Percentiles rank a stretch among this genome's conserved stretches.
Conservation (phyloP, 2,113 vertebrate genomes). For the Butastur rufipennis region DNA sequence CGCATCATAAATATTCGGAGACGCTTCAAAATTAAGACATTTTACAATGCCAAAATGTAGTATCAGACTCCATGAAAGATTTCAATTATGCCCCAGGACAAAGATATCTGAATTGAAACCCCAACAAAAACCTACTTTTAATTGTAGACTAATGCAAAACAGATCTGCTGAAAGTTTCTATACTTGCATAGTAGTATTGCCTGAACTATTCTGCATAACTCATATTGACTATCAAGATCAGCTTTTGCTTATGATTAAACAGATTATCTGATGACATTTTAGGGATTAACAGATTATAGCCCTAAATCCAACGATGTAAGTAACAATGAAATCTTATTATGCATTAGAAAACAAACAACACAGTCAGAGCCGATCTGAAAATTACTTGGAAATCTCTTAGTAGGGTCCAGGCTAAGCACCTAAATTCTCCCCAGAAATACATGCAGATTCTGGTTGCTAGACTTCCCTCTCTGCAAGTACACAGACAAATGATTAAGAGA, state of each 20-base stretch:
- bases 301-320: slow-evolving; percentile 40
- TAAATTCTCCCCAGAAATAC: neutral
- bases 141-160: neutral
- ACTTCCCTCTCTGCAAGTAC: neutral
- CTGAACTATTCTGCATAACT: neutral
- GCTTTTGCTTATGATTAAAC: slow-evolving; percentile 31
- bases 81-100: neutral
- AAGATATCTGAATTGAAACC: neutral
- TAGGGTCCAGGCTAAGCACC: neutral
- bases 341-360: neutral
- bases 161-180: neutral
- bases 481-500: neutral
- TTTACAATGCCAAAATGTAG: neutral
- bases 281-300: slow-evolving; percentile 28
- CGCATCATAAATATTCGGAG: neutral
- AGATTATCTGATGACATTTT: slow-evolving; percentile 51
- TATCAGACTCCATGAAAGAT: neutral
- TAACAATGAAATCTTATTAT: slow-evolving; percentile 24
- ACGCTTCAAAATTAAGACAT: neutral
- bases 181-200: neutral
- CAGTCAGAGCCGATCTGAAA: neutral
- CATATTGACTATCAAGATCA: neutral
- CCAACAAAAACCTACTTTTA: neutral
- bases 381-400: neutral
- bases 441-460: neutral